A percentile compares a stretch with the other conserved stretches of the same genome.
These are phyloP conservation scores for Paratrypauchen microcephalus DNA, from an alignment of 2,797 vertebrate species.

Conservation along the genomic window DNA sequence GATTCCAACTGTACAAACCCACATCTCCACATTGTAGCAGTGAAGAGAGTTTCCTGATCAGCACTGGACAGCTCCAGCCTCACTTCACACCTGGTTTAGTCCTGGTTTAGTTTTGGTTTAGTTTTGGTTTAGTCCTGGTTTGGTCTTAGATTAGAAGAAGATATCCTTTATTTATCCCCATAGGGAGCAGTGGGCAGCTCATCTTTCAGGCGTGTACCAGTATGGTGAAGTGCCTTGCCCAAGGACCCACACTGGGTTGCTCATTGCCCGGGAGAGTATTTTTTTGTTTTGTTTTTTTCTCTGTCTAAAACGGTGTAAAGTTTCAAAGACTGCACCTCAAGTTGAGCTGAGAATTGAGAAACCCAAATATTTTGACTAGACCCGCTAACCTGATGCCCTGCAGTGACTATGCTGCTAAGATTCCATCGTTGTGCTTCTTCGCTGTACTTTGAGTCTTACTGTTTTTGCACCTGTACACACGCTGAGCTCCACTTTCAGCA, in stretches of 20 bases:
- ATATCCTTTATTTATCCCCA: no score
- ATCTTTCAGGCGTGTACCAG: no score
- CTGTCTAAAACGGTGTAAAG: neutral
- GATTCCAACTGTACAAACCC: no score
- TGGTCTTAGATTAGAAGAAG: no score
- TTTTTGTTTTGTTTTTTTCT: neutral
- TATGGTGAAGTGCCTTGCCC: no score
- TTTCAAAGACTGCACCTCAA: no score
- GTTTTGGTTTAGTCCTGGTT: no score
- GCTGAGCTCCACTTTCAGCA: conserved; percentile 15
- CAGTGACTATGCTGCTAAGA: neutral
- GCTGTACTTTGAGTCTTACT: neutral
- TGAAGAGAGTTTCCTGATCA: no score
- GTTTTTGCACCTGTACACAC: neutral
- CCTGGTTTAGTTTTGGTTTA: no score
- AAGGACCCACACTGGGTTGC: no score
- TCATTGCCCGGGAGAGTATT: no score
- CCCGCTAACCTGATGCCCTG: neutral
- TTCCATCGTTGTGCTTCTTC: neutral
- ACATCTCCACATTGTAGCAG: neutral
- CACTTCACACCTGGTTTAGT: conserved; percentile 26
- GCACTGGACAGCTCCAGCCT: conserved; percentile 48
- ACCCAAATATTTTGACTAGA: neutral
- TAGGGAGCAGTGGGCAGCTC: no score
- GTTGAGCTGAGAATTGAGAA: neutral